These are phyloP conservation scores for Frieseomelitta varia DNA, from an alignment of 1,140 invertebrate genomes.

Conservation along the genomic window DNA sequence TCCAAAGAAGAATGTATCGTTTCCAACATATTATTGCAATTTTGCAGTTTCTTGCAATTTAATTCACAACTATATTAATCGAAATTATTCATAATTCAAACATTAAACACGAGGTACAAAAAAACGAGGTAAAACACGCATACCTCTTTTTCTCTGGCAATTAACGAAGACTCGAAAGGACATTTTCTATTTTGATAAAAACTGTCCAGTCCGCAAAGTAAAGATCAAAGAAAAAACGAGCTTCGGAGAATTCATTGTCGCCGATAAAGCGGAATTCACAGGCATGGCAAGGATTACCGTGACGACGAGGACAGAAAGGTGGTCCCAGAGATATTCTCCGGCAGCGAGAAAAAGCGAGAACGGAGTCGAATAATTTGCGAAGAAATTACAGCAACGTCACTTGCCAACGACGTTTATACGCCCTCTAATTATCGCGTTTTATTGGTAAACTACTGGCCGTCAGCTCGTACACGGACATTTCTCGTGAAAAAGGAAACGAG, in stretches of 20 bases:
- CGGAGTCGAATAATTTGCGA: slow-evolving; percentile 15
- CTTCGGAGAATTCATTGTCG: background rate
- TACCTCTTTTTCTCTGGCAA: background rate
- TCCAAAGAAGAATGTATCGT: no score
- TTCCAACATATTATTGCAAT: no score
- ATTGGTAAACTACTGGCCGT: slow-evolving; percentile 44
- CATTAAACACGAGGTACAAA: no score
- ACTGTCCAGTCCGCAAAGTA: no score
- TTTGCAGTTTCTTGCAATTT: no score
- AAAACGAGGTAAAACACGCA: no score
- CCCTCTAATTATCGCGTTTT: slow-evolving; percentile 41
- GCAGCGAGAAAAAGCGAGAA: background rate
- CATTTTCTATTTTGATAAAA: background rate
- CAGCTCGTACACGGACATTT: slow-evolving; percentile 13
- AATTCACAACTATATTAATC: background rate
- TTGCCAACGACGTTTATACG: slow-evolving; percentile 38
- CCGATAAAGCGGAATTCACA: background rate
- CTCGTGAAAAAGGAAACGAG: background rate
- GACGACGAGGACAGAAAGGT: background rate
- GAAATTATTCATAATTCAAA: background rate
- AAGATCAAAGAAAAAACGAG: rapidly evolving
- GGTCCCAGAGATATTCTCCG: background rate
- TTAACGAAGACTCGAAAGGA: background rate
- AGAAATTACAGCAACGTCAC: slow-evolving; percentile 43
- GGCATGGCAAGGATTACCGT: background rate